Evolutionary conservation across 2,888 invertebrate species (phyloP), one percentile per base, ranked within the genome.

Genomic region (Folsomia candida): DNA sequence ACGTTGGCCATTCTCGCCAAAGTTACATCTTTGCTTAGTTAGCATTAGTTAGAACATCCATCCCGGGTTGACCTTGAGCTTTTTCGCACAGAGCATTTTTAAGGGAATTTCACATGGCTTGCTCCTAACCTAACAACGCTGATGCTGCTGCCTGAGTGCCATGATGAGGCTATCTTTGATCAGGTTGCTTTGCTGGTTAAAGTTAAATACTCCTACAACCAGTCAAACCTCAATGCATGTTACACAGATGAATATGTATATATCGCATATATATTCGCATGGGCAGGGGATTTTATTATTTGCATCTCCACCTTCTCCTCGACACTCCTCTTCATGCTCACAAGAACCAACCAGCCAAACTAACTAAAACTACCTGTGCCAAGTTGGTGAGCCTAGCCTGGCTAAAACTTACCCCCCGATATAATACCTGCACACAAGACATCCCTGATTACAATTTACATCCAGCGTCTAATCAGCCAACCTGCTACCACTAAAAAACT

Each of bases 41-140:
- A 62, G 62, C 26, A 25, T 25, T 25, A 25, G 60, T 60, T 60
- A 60, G 62, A 28, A 20, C 27, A 26, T 37, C 37, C 37, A 37
- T 64, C 47, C 64, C 37, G 63, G 69, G 47, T 66, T 77, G 77
- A 77, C 77, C 77, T 77, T 77, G 77, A 73, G 75, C 64, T 77
- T 74, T 73, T 76, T 75, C 72, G 73, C 73, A 74, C 75, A 75
- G 71, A 57, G 47, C 51, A 63, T 69, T 75, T 71, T 71, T 67
- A 71, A 62, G 68, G 67, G 63, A 67, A 64, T 70, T 71, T 61
- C 63, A 58, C 58, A 63, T 29, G 20, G 37, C 14, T 37, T 37
- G 37, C 37, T 37, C n/a, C n/a, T 37, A 9, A 37, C 4, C 37
- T 37, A 37, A 14, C 37, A 37, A 37, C 37, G n/a, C n/a, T n/a